phyloP scores from a whole-genome alignment of 2,888 invertebrate species.

The Sphinx pinastri region DNA sequence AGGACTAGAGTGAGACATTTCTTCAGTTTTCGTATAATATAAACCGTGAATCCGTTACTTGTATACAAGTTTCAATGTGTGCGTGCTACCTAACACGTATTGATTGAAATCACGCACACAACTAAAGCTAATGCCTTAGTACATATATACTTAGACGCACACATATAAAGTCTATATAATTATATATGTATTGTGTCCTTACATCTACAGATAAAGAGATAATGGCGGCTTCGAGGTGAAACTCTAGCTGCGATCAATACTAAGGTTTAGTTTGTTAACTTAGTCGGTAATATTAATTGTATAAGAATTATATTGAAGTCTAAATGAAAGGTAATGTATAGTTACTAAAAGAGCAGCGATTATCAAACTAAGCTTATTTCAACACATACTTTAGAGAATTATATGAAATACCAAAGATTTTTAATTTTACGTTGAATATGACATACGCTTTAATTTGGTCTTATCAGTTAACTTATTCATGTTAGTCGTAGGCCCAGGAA shows the following conservation, averaged over 20 bases:
- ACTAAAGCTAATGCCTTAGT: neutral
- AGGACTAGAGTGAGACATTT: slow-evolving; percentile 70
- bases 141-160: slow-evolving; percentile 25
- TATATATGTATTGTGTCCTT: slow-evolving; percentile 11
- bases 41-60: slow-evolving; percentile 45
- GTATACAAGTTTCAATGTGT: slow-evolving; percentile 13
- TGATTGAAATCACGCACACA: neutral
- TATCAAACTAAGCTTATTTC: no score
- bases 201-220: slow-evolving; percentile 31
- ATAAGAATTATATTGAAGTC: neutral
- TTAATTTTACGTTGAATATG: no score
- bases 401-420: no score
- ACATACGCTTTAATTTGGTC: no score
- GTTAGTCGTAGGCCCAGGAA: no score
- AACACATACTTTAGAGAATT: no score
- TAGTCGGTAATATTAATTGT: neutral
- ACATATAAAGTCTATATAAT: slow-evolving; percentile 27
- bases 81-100: slow-evolving; percentile 17
- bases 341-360: no score
- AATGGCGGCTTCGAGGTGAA: slow-evolving; percentile 21
- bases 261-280: neutral
- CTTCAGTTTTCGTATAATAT: slow-evolving; percentile 67
- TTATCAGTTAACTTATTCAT: no score
- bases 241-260: slow-evolving; percentile 7
- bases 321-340: neutral